Percentiles rank a stretch among this genome's conserved stretches.
These are phyloP conservation scores for Theristicus caerulescens DNA, from an alignment of 2,113 vertebrate species.

Conservation along the genomic window DNA sequence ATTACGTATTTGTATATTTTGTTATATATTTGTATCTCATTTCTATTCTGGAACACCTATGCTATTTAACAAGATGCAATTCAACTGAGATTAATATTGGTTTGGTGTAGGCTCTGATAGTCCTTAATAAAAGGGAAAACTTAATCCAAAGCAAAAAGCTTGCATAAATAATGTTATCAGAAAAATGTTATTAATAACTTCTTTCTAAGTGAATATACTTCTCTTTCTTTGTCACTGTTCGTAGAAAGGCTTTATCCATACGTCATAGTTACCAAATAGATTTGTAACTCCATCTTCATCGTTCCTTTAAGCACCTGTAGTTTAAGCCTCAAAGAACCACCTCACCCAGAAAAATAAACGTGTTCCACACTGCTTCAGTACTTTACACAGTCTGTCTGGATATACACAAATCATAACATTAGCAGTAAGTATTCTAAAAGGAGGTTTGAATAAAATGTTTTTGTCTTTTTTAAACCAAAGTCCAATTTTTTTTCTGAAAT, in stretches of 20 bases:
- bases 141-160: background rate
- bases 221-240: background rate
- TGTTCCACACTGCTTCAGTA: background rate
- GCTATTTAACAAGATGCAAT: background rate
- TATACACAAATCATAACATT: background rate
- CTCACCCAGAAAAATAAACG: background rate
- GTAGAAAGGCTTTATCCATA: background rate
- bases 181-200: background rate
- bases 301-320: background rate
- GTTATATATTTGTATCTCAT: background rate
- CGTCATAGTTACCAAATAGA: background rate
- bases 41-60: background rate
- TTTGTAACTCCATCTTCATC: background rate
- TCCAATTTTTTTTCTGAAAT: background rate
- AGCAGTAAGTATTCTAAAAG: background rate
- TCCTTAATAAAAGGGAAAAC: background rate
- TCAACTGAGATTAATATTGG: background rate
- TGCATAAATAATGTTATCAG: background rate
- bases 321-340: background rate
- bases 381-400: background rate
- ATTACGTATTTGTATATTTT: no score
- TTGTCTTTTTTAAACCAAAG: background rate
- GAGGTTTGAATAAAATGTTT: background rate
- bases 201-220: background rate
- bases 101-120: background rate